These are phyloP conservation scores for Metacarcinus magister DNA, from an alignment of 2,888 invertebrate species.

Conservation along the genomic window DNA sequence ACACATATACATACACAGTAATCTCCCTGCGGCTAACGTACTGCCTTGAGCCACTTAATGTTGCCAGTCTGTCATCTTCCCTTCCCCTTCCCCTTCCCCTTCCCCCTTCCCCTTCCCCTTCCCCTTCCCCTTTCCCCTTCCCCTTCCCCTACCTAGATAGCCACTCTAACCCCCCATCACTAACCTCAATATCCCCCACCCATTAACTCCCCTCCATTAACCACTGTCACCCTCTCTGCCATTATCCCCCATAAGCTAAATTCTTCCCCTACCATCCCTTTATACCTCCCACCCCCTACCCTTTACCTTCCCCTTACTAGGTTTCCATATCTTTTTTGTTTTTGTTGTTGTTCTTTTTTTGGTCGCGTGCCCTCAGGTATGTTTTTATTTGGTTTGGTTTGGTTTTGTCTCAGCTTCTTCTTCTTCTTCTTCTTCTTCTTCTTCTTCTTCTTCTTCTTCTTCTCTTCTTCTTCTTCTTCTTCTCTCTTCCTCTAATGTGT, in stretches of 20 bases:
- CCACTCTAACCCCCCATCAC: neutral
- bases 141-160: neutral
- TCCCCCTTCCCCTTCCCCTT: neutral
- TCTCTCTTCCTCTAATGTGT: neutral
- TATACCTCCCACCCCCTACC: neutral
- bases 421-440: neutral
- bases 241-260: neutral
- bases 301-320: neutral
- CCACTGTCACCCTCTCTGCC: neutral
- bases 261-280: neutral
- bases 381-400: neutral
- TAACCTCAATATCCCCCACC: neutral
- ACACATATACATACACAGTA: neutral
- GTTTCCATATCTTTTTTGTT: neutral
- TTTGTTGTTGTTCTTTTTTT: neutral
- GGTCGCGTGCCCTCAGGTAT: neutral
- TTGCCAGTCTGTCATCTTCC: neutral
- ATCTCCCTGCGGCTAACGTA: neutral
- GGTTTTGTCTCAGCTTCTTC: neutral
- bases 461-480: neutral
- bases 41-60: neutral
- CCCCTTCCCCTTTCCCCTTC: neutral
- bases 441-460: neutral
- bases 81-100: neutral
- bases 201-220: neutral